Evolutionary conservation across 2,888 invertebrate species (phyloP).

Genomic region (Drepanosiphum platanoidis): DNA sequence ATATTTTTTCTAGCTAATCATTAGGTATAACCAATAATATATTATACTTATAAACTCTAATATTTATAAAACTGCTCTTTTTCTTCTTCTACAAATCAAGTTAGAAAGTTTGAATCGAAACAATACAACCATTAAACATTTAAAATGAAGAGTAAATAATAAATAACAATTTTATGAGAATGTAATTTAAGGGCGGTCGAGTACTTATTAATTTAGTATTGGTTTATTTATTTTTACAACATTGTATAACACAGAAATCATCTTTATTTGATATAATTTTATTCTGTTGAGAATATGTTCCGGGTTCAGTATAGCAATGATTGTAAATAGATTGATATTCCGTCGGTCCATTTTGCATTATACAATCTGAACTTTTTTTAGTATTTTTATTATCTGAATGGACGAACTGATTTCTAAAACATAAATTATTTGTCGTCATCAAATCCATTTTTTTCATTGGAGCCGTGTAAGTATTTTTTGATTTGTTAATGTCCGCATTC

Average conservation of each 20-base stretch:
- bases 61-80: no score
- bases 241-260: constrained; percentile 1
- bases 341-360: not conserved
- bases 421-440: constrained; percentile 13
- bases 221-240: constrained; percentile 2
- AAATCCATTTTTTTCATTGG: constrained; percentile 24
- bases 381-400: not conserved
- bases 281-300: constrained; percentile 14
- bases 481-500: not conserved
- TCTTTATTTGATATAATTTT: not conserved
- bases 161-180: no score
- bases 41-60: no score
- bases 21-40: no score
- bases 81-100: no score
- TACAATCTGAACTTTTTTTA: not conserved
- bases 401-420: constrained; percentile 9
- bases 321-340: constrained; percentile 5
- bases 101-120: no score
- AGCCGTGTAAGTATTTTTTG: not conserved
- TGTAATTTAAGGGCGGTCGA: no score
- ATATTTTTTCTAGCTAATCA: no score
- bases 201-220: not conserved
- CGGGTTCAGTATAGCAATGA: constrained; percentile 13
- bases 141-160: no score
- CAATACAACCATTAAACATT: no score